These are phyloP conservation scores for Saccopteryx bilineata DNA, from an alignment of 2,113 vertebrate genomes.

Conservation along the genomic window DNA sequence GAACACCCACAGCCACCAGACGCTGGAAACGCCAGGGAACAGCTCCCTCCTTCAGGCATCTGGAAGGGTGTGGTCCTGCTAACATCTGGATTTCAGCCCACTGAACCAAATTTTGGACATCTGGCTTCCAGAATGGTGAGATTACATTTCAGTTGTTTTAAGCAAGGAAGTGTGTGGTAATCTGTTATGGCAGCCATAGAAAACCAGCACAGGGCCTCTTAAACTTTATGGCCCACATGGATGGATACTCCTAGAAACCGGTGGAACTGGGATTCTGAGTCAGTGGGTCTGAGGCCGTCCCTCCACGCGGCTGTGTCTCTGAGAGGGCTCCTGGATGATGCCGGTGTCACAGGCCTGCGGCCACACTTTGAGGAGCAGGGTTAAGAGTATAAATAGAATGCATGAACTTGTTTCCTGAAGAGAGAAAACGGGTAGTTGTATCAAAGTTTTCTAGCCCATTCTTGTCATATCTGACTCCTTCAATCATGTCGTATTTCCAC, in stretches of 20 bases:
- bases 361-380: neutral
- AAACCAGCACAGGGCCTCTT: neutral
- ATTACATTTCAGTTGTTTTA: constrained; percentile 5
- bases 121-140: neutral
- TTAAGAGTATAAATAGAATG: neutral
- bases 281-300: neutral
- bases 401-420: neutral
- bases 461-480: neutral
- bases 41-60: neutral
- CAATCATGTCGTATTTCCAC: neutral
- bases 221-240: neutral
- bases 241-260: neutral
- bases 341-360: neutral
- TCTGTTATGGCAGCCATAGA: neutral
- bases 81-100: neutral
- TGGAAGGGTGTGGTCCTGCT: no score
- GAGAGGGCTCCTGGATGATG: neutral
- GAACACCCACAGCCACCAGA: neutral
- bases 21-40: neutral
- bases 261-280: neutral
- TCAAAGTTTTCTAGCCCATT: neutral
- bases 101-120: neutral
- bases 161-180: neutral
- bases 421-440: neutral
- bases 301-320: neutral